Conservation (phyloP, 92 coral and sea anemone species). For the Porites cylindrica region DNA sequence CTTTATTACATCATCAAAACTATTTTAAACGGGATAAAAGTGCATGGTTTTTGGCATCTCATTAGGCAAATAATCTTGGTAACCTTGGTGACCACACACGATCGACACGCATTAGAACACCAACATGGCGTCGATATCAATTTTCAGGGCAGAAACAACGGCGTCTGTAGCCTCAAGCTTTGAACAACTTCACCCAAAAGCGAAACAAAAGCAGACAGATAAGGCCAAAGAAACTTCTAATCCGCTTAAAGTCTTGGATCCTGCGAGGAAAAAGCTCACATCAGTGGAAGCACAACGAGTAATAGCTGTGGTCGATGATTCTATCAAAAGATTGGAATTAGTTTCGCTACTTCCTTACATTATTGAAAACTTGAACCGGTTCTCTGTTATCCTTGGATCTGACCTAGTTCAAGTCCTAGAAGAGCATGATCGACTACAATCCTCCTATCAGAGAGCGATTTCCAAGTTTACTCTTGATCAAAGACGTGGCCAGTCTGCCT, state of each 20-base stretch:
- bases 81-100: slow-evolving; percentile 45
- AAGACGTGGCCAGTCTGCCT: slow-evolving; percentile 58
- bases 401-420: slow-evolving; percentile 73
- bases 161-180: slow-evolving; percentile 95
- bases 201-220: slow-evolving; percentile 74
- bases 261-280: slow-evolving; percentile 93
- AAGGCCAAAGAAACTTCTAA: slow-evolving; percentile 83
- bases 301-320: slow-evolving; percentile 90
- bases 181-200: slow-evolving; percentile 76
- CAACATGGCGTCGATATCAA: slow-evolving; percentile 82
- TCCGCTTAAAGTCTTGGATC: slow-evolving; percentile 96
- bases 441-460: slow-evolving; percentile 85
- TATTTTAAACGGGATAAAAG: too few relatives aligned
- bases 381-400: slow-evolving; percentile 89
- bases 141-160: slow-evolving; percentile 86
- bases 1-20: too few relatives aligned
- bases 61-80: slow-evolving; percentile 4
- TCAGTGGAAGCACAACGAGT: slow-evolving; percentile 98
- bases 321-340: slow-evolving; percentile 86
- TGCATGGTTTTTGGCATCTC: neutral
- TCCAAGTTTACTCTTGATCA: slow-evolving; percentile 82
- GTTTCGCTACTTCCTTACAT: slow-evolving; percentile 89
- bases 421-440: slow-evolving; percentile 88
- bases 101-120: slow-evolving; percentile 35
- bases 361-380: slow-evolving; percentile 85